These are phyloP conservation scores for Crocallis elinguaria DNA, from an alignment of 2,888 invertebrate genomes.

Conservation along the genomic window DNA sequence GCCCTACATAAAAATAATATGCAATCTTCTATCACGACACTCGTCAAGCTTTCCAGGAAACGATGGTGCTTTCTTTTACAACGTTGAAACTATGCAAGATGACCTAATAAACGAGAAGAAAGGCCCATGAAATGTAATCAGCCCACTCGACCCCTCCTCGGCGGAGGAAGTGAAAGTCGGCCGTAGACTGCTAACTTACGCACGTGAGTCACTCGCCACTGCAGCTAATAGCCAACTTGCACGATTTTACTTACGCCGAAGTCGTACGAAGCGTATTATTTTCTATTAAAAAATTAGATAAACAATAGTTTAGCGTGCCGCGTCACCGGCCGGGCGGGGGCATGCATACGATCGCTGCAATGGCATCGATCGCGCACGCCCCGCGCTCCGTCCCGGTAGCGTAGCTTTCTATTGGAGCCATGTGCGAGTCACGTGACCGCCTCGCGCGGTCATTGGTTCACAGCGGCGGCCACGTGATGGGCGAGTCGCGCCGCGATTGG, in stretches of 20 bases:
- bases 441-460: constrained; percentile 58
- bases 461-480: constrained; percentile 55
- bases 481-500: constrained; percentile 60
- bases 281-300: constrained; percentile 58
- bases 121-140: constrained; percentile 10
- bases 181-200: constrained; percentile 40
- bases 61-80: constrained; percentile 13
- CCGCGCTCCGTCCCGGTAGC: constrained; percentile 52
- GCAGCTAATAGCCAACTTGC: neutral
- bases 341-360: constrained; percentile 72
- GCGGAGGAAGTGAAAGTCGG: constrained; percentile 67
- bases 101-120: constrained; percentile 25
- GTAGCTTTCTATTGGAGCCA: constrained; percentile 56
- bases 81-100: constrained; percentile 10
- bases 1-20: constrained; percentile 26
- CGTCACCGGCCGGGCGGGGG: constrained; percentile 66
- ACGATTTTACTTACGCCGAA: constrained; percentile 15
- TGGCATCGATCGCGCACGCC: constrained; percentile 77
- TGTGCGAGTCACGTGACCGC: constrained; percentile 70
- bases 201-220: constrained; percentile 47
- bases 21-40: constrained; percentile 22
- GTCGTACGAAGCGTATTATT: constrained; percentile 16
- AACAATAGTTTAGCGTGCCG: constrained; percentile 62
- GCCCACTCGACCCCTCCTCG: constrained; percentile 24
- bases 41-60: constrained; percentile 17